Base-by-base conservation (phyloP, 2,113 vertebrate genomes). In the Collichthys lucidus region DNA sequence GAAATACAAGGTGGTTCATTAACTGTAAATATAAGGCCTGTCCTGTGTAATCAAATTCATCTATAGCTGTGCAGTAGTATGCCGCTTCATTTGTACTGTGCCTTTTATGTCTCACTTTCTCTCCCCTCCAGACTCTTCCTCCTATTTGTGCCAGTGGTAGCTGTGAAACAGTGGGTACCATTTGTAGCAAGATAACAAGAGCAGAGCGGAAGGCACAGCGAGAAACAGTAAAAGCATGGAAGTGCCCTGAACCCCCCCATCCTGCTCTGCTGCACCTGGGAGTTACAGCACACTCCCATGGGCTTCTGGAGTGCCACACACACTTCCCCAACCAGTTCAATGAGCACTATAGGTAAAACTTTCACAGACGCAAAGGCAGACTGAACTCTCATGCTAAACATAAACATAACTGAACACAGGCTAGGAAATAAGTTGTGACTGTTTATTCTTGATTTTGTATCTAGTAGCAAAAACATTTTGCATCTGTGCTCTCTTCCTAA, bases 221-320 rank as follows among this genome's bases (percentile, higher is more conserved):
- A 24, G 88, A 91, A 12, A 20, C 80, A 11, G 84, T 67, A n/a
- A 44, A 12, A 1, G 14, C 73, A 2, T 85, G 90, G 93, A 62
- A 63, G 2, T 88, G 87, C 35, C 98, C 97, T 10, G 85, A 95
- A 42, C 93, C 85, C 0, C 96, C 97, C 1, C 67, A 11, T 0
- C 95, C 97, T 3, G 62, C 86, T 73, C 73, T 95, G 71, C 94
- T 99, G 60, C 95, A 95, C 67, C 82, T 99, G 60, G 84, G 77
- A 17, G 92, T 99, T 65, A 96, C 93, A 1, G 98, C 96, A 17
- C 95, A 95, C 17, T 96, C 97, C 61, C 95, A 97, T 7, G 60
- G 87, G 29, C 86, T 88, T 0, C 92, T 90, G 64, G 95, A 96
- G 61, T 97, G 95, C 86, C 84, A 95, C 80, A 85, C 24, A 50